Evolutionary conservation across 2,797 vertebrate species (phyloP).

Genomic region (Eospalax fontanierii): DNA sequence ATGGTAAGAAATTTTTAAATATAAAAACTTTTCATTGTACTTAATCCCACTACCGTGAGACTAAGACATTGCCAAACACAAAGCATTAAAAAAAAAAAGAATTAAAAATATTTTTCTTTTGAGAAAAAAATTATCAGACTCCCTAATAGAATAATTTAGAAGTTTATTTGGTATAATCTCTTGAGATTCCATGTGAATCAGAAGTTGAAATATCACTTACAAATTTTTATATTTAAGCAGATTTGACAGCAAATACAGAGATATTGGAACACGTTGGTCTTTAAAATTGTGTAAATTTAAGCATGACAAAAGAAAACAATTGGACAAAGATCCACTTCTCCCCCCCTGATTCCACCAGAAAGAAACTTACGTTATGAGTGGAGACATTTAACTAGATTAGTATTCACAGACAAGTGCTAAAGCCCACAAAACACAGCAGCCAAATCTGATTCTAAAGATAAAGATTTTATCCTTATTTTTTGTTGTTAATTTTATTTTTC

Average conservation of each 20-base stretch:
- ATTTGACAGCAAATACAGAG: constrained; percentile 9
- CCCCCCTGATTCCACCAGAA: not conserved
- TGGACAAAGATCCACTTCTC: not conserved
- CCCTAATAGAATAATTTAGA: constrained; percentile 48
- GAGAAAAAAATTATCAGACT: constrained; percentile 51
- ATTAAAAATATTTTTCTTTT: constrained; percentile 55
- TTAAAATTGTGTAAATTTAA: constrained; percentile 41
- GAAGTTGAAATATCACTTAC: constrained; percentile 54
- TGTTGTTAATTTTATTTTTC: constrained; percentile 40
- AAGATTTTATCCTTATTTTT: constrained; percentile 36
- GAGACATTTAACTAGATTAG: constrained; percentile 50
- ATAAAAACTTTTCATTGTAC: constrained; percentile 34
- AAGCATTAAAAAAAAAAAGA: not conserved
- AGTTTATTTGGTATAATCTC: constrained; percentile 51
- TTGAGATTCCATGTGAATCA: constrained; percentile 54
- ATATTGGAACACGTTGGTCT: constrained; percentile 31
- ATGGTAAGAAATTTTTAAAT: constrained; percentile 37
- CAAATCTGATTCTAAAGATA: constrained; percentile 79
- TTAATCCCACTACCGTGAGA: not conserved
- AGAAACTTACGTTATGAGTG: not conserved
- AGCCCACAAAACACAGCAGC: constrained; percentile 74
- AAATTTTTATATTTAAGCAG: constrained; percentile 50
- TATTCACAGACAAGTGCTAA: constrained; percentile 14
- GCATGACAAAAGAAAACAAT: constrained; percentile 1
- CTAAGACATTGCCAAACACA: not conserved